phyloP scores from a whole-genome alignment of 2,797 vertebrate genomes.

The Sebastes trivittatus region DNA sequence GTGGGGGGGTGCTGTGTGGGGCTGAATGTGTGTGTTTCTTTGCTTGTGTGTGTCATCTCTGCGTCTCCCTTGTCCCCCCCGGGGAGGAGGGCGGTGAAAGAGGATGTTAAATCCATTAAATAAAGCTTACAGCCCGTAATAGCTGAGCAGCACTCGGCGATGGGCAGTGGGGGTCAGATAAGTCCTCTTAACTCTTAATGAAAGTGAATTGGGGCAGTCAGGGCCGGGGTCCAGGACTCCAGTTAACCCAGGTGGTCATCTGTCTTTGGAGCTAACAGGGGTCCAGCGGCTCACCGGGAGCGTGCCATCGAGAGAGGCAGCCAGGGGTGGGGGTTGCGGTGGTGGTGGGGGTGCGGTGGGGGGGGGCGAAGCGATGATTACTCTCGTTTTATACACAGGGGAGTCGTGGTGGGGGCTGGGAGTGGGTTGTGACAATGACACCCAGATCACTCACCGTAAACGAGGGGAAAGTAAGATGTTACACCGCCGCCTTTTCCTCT shows the following conservation, averaged over 20 bases:
- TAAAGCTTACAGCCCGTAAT: conserved; percentile 96
- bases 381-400: conserved; percentile 74
- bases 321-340: not conserved
- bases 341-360: not conserved
- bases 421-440: conserved; percentile 65
- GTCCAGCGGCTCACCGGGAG: conserved; percentile 54
- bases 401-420: conserved; percentile 47
- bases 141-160: conserved; percentile 79
- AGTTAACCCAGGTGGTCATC: conserved; percentile 80
- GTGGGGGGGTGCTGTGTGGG: conserved; percentile 55
- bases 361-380: conserved; percentile 63
- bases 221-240: conserved; percentile 69
- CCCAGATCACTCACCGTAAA: conserved; percentile 67
- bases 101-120: conserved; percentile 99
- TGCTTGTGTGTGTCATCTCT: conserved; percentile 80
- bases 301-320: conserved; percentile 25
- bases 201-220: conserved; percentile 82
- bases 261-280: conserved; percentile 68
- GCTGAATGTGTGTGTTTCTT: conserved; percentile 50
- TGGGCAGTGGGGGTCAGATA: conserved; percentile 81
- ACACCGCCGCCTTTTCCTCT: conserved; percentile 43
- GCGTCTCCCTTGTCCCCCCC: conserved; percentile 80
- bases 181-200: conserved; percentile 85
- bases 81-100: conserved; percentile 91
- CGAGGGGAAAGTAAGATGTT: conserved; percentile 72